phyloP scores from a whole-genome alignment of 2,888 invertebrate genomes.

The Napeogenes inachia region DNA sequence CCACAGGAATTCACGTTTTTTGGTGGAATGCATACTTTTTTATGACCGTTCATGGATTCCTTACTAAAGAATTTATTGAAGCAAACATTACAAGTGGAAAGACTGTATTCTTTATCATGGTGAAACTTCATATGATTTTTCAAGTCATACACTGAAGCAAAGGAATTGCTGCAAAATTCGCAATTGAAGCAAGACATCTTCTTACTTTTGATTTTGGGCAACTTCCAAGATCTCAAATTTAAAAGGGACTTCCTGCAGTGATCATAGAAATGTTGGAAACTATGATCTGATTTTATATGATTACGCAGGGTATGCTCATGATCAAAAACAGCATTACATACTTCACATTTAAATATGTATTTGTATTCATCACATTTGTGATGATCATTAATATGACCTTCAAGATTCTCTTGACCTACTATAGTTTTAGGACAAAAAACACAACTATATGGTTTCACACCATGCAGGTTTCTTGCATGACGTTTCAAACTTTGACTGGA shows the following conservation, averaged over 20 bases:
- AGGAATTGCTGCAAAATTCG: conserved; percentile 48
- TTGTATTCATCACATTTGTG: conserved; percentile 23
- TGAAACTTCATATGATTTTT: conserved; percentile 53
- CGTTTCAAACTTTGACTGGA: conserved; percentile 56
- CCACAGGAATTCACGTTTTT: conserved; percentile 49
- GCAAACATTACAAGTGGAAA: conserved; percentile 60
- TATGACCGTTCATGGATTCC: conserved; percentile 49
- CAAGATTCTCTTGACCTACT: conserved; percentile 37
- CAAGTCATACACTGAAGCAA: conserved; percentile 47
- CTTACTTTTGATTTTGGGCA: conserved; percentile 29
- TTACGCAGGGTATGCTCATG: conserved; percentile 46
- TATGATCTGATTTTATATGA: conserved; percentile 54
- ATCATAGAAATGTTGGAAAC: conserved; percentile 54
- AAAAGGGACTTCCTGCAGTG: conserved; percentile 53
- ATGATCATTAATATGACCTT: conserved; percentile 35
- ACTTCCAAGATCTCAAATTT: conserved; percentile 7
- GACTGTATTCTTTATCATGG: conserved; percentile 51
- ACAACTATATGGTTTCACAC: conserved; percentile 35
- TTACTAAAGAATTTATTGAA: conserved; percentile 57
- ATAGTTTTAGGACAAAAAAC: conserved; percentile 38
- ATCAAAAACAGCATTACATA: conserved; percentile 43
- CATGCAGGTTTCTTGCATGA: conserved; percentile 45
- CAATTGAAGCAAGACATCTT: conserved; percentile 33
- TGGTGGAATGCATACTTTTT: conserved; percentile 52
- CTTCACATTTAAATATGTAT: conserved; percentile 38